Evolutionary conservation across 2,797 vertebrate species (phyloP).

Genomic region (Coilia nasus): DNA sequence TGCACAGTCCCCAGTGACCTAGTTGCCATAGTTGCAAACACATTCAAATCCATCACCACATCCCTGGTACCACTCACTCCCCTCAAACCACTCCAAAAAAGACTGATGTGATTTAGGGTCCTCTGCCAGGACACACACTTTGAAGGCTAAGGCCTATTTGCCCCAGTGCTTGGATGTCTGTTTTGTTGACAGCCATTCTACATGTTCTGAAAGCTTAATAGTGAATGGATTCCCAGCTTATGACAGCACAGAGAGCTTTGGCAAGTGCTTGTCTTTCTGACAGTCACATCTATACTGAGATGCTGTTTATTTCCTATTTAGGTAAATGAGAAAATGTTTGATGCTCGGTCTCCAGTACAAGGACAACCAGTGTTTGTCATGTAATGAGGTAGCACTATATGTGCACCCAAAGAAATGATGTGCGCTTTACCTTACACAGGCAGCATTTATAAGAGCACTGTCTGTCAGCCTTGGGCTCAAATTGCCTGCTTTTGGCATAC

Average conservation of each 20-base stretch:
- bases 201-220: slow-evolving; percentile 51
- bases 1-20: background rate
- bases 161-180: slow-evolving; percentile 48
- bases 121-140: slow-evolving; percentile 12
- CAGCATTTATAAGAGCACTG: too few species aligned
- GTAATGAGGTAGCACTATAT: background rate
- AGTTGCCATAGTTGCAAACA: background rate
- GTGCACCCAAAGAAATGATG: background rate
- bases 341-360: too few species aligned
- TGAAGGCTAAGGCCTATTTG: slow-evolving; percentile 40
- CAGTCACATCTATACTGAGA: background rate
- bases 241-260: slow-evolving; percentile 39
- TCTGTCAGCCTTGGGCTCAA: too few species aligned
- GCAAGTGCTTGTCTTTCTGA: background rate
- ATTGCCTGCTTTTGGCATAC: too few species aligned
- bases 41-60: background rate
- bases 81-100: background rate
- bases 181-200: slow-evolving; percentile 47
- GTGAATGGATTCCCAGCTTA: slow-evolving; percentile 50
- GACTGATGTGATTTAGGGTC: background rate
- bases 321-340: too few species aligned
- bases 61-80: too few species aligned
- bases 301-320: too few species aligned
- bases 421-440: background rate
- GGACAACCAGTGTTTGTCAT: background rate